Base-by-base conservation (phyloP, 2,888 invertebrate genomes). In the Empis livida region DNA sequence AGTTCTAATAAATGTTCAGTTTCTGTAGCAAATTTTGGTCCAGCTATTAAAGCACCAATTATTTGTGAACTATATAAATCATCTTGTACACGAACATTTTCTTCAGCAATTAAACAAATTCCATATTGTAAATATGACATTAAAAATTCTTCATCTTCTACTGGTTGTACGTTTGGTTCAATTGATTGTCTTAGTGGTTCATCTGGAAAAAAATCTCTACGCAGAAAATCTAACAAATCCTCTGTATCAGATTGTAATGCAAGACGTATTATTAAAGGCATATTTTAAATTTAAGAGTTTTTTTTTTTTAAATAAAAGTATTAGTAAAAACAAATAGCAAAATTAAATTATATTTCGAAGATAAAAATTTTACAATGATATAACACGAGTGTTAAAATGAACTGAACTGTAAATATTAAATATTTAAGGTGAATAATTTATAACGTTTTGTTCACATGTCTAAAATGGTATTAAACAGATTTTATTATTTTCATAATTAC, bases 131-230 rank as follows among this genome's bases (percentile, higher is more conserved):
- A 49, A 16, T 61, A 56, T 4, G 60, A 58, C 43, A 63, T 55
- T 42, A 57, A 54, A 35, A 60, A 64, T 3, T 58, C 53, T 39
- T 60, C 57, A 51, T 67, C 67, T 11, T 54, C 59, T 3, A 51
- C 49, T 10, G 58, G 58, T 3, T 60, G 63, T 5, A 52, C 52
- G 15, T 32, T 23, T 0, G 64, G 64, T 5, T 54, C 53, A 31
- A 54, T 58, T 23, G 63, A 63, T 1, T 51, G 48, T 3, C 62
- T 64, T 6, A 66, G 45, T 4, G 67, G 67, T 39, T 67, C 67
- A 17, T 67, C 67, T 1, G 45, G 55, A 37, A 65, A 67, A 41
- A 61, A 67, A 47, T 64, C 56, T 8, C 42, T 37, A 13, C 57
- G 58, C 2, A 67, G 54, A 20, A 67, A 65, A 10, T 59, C 46